Evolutionary conservation across 2,888 invertebrate species (phyloP).

Genomic region (Amblyjoppa fuscipennis): DNA sequence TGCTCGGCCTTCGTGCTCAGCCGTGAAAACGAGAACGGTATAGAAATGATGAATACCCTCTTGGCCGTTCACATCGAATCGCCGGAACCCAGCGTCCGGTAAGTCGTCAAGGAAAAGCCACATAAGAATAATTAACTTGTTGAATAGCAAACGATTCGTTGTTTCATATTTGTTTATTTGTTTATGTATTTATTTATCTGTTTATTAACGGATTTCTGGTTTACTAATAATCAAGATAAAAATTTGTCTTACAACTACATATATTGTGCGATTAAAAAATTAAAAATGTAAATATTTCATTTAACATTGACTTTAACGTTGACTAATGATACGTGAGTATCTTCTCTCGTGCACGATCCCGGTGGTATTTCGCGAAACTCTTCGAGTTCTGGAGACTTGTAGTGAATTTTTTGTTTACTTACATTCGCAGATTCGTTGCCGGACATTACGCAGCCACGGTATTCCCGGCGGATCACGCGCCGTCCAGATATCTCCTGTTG

Average conservation of each 20-base stretch:
- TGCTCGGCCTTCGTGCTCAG: conserved; percentile 81
- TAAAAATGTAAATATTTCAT: too few species aligned
- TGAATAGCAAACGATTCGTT: neutral
- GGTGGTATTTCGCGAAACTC: neutral
- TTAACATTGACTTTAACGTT: too few species aligned
- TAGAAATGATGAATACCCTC: conserved; percentile 88
- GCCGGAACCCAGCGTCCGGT: conserved; percentile 88
- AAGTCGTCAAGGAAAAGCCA: conserved; percentile 43
- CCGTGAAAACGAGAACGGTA: conserved; percentile 79
- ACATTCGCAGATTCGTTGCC: conserved; percentile 89
- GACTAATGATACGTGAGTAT: too few species aligned
- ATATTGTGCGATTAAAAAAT: too few species aligned
- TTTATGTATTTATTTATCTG: too few species aligned
- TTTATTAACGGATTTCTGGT: too few species aligned
- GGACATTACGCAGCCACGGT: conserved; percentile 93
- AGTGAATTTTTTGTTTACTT: conserved; percentile 27
- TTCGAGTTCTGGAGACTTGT: neutral
- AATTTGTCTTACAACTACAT: too few species aligned
- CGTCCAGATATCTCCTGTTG: conserved; percentile 93
- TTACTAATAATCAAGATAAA: too few species aligned
- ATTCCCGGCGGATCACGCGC: conserved; percentile 93
- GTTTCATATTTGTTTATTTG: neutral
- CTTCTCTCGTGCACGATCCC: neutral
- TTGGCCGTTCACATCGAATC: conserved; percentile 91
- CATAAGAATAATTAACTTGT: neutral